Percentiles rank a stretch among this genome's conserved stretches.
Conservation (phyloP, 2,113 vertebrate species). For the Hemiprocne comata region DNA sequence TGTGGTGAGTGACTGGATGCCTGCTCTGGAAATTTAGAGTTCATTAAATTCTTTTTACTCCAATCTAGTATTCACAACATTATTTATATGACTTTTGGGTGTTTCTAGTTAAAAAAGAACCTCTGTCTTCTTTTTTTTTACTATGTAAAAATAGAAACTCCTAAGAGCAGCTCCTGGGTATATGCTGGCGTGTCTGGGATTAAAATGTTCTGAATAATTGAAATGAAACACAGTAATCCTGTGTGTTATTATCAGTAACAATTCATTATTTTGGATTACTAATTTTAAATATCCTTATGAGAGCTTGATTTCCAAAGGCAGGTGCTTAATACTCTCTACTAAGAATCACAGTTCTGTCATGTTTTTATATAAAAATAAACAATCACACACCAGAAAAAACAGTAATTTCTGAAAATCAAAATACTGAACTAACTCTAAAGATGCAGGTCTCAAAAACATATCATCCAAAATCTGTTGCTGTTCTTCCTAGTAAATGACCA, state of each 20-base stretch:
- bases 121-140: neutral
- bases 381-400: neutral
- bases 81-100: neutral
- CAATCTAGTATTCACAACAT: neutral
- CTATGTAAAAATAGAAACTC: neutral
- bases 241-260: neutral
- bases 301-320: neutral
- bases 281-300: neutral
- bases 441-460: neutral
- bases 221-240: neutral
- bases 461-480: neutral
- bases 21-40: neutral
- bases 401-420: neutral
- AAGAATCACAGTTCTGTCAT: neutral
- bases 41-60: neutral
- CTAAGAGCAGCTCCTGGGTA: neutral
- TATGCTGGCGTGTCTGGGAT: neutral
- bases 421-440: neutral
- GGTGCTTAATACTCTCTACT: neutral
- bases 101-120: neutral
- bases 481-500: neutral
- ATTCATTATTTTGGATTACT: neutral
- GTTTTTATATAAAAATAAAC: neutral
- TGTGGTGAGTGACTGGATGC: neutral
- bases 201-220: neutral